Conservation (phyloP, 2,797 vertebrate genomes). For the Caiman crocodilus region DNA sequence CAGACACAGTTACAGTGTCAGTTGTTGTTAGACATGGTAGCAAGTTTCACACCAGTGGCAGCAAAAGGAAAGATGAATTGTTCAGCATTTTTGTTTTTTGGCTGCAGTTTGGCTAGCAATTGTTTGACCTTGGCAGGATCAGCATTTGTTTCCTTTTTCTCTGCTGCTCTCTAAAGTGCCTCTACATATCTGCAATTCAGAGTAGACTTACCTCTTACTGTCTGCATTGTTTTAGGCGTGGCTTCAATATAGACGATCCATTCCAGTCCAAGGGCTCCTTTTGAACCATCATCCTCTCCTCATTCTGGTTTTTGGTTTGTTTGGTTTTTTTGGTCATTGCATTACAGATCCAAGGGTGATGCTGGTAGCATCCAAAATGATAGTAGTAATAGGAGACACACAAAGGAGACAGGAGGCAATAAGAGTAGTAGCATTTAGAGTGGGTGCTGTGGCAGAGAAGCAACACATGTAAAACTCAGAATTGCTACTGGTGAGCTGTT, state of each 20-base stretch:
- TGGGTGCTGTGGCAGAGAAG: not conserved
- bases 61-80: slow-evolving; percentile 7
- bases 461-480: not conserved
- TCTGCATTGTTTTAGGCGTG: not conserved
- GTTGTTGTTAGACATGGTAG: not conserved
- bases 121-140: slow-evolving; percentile 26
- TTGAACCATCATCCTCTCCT: not conserved
- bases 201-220: not conserved
- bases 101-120: not conserved
- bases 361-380: not conserved
- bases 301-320: not conserved
- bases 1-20: not conserved
- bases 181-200: not conserved
- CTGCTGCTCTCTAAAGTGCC: not conserved
- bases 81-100: slow-evolving; percentile 43
- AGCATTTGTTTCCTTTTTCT: not conserved
- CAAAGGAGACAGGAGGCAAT: not conserved
- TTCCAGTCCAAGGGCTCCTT: not conserved
- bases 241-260: not conserved
- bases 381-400: not conserved
- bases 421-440: not conserved
- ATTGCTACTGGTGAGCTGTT: not conserved
- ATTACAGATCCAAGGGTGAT: not conserved
- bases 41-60: not conserved
- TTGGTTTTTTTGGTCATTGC: no score